Conservation (phyloP, 2,113 vertebrate genomes). For the Carassius gibelio region DNA sequence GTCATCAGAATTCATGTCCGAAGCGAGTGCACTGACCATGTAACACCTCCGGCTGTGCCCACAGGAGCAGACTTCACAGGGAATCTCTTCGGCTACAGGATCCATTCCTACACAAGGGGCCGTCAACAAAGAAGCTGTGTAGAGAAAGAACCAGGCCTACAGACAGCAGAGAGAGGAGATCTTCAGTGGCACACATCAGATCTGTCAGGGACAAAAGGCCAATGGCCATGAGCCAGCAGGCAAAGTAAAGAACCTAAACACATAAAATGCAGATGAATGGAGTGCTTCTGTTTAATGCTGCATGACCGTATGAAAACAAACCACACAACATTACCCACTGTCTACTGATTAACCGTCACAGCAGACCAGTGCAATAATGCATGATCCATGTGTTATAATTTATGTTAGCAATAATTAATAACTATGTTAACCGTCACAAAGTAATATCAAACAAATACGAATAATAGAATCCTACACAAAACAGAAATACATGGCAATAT, state of each 20-base stretch:
- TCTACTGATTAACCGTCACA: not conserved
- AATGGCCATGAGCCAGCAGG: not conserved
- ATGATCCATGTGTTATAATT: not conserved
- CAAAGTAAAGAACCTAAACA: constrained; percentile 41
- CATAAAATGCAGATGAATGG: not conserved
- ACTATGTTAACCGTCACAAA: not conserved
- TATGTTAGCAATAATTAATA: not conserved
- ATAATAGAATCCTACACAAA: not conserved
- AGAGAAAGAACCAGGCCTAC: constrained; percentile 14
- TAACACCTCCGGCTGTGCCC: constrained; percentile 12
- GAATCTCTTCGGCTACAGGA: constrained; percentile 27
- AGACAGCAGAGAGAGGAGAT: constrained; percentile 31
- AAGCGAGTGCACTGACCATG: not conserved
- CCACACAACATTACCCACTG: not conserved
- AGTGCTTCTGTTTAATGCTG: constrained; percentile 3
- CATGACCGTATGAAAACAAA: not conserved
- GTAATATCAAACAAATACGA: not conserved
- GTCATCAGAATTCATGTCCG: constrained; percentile 19
- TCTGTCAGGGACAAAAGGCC: constrained; percentile 28
- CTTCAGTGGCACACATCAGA: constrained; percentile 25
- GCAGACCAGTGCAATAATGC: not conserved
- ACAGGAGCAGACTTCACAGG: constrained; percentile 33
- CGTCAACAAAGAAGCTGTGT: constrained; percentile 43
- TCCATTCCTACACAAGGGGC: not conserved
- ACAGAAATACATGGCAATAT: not conserved